A percentile compares a stretch with the other conserved stretches of the same genome.
These are phyloP conservation scores for Polypterus senegalus DNA, from an alignment of 2,113 vertebrate species.

Conservation along the genomic window DNA sequence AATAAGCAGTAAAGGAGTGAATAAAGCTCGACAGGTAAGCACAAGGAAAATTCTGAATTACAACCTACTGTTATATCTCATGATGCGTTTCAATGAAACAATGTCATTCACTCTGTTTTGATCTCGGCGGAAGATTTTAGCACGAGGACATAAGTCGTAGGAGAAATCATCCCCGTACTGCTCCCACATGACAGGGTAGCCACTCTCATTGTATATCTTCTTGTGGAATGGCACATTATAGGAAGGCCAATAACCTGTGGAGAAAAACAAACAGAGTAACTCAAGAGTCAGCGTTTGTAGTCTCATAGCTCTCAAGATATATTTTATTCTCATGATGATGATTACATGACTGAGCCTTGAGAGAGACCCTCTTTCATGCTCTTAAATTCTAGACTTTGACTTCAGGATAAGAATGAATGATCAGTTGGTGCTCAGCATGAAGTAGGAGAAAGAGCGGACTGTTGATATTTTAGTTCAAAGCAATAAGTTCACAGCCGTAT, in stretches of 20 bases:
- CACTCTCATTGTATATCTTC: slow-evolving; percentile 69
- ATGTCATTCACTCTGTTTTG: slow-evolving; percentile 61
- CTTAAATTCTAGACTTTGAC: no score
- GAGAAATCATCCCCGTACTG: slow-evolving; percentile 69
- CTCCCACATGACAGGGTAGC: slow-evolving; percentile 52
- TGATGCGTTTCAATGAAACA: slow-evolving; percentile 67
- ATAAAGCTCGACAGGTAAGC: not conserved
- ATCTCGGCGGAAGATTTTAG: slow-evolving; percentile 82
- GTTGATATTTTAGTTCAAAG: no score
- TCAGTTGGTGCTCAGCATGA: no score
- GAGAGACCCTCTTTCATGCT: no score
- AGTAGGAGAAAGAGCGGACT: no score
- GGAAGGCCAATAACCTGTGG: slow-evolving; percentile 77
- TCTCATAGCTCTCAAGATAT: no score
- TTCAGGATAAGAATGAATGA: no score
- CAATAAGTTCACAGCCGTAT: no score
- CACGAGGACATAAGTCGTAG: slow-evolving; percentile 71
- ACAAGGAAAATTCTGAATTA: not conserved
- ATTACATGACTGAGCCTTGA: no score
- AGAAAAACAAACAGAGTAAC: not conserved
- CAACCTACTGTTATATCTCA: slow-evolving; percentile 83
- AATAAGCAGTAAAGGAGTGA: not conserved
- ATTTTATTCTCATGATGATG: no score
- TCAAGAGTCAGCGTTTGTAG: no score
- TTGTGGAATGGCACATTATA: slow-evolving; percentile 78